Evolutionary conservation across 1,140 invertebrate genomes (phyloP), one percentile per base, ranked within the genome.

Genomic region (Temnothorax longispinosus): DNA sequence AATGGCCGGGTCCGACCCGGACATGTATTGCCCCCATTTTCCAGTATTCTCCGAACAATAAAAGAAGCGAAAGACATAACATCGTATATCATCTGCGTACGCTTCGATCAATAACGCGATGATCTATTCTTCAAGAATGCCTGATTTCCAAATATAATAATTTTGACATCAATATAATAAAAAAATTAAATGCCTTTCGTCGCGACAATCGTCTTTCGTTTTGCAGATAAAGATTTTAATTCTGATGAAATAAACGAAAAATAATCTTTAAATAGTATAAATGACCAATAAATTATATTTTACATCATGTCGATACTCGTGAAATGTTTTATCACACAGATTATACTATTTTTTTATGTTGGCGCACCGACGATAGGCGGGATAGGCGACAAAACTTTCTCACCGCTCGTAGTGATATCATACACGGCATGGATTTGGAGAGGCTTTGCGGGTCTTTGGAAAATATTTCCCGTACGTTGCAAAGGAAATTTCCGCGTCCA

Each of bases 11-110:
- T 82, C 86, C 87, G 67, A 80, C 52, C 75, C 65, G 92, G 82
- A 93, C 91, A 93, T 90, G 89, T 93, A 92, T 94, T 88, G 90
- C 64, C 86, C 86, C 64, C 32, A 91, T 93, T 93, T 93, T 87
- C 18, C 54, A n/a, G 11, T 21, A 27, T 32, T 72, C 56, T 18
- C 13, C 44, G 54, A 11, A 5, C 11, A 84, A 89, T 82, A 81
- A 87, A 85, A 62, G 52, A 35, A 71, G 21, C 69, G 72, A 38
- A 72, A 58, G 41, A 71, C 18, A 38, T 18, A 47, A 54, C 35
- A 32, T 60, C 27, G 21, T 15, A 60, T 7, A 15, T 21, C 35
- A n/a, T 15, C 5, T 27, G 18, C 18, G 11, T 56, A 56, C 10
- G n/a, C 7, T 58, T 44, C 18, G 15, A 72, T 44, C 52, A 38